Base-by-base conservation (phyloP, 2,797 vertebrate genomes). In the Propithecus perrieri region DNA sequence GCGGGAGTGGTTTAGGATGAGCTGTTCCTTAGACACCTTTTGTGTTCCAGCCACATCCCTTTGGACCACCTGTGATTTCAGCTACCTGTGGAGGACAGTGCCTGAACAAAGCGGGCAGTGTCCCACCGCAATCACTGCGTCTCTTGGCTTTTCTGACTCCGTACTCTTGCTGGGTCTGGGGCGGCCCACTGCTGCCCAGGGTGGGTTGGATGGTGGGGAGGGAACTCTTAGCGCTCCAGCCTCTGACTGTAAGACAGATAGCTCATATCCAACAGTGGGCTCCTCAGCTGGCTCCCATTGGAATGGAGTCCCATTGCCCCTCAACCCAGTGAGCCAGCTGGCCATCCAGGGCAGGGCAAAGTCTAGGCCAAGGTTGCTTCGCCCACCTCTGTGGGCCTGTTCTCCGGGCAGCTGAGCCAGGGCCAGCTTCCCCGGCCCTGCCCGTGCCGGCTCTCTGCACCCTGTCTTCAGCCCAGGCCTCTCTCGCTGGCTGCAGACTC, bases 251-350 rank as follows among this genome's bases (percentile, higher is more conserved):
- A 20, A 46, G 33, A 43, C 28, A 57, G 72, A 35, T 22, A 28
- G 7, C 43, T 18, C 15, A 4, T 7, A 18, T 5, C 33, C 2
- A 4, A 8, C 8, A 59, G 18, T 17, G 0, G 2, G 6, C 46
- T 30, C 9, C 10, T 15, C 59, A 5, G 5, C 41, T 11, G 41
- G 55, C 65, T 63, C 30, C 38, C 13, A 3, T 85, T n/a, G 24
- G 38, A 55, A 38, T 1, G 26, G 76, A n/a, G 15, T 41, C 57
- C 75, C 17, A 4, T 0, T 33, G 38, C 63, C n/a, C 33, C 15
- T 89, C 74, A 28, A 30, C 76, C 41, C 22, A 0, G 0, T 7
- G 84, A 74, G 85, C 65, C 75, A n/a, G 46, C 65, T 8, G 38
- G 35, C 67, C 59, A 10, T 67, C 33, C 15, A 9, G 46, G 30